Base-by-base conservation (phyloP, 2,888 invertebrate species). In the Drepanosiphum platanoidis region DNA sequence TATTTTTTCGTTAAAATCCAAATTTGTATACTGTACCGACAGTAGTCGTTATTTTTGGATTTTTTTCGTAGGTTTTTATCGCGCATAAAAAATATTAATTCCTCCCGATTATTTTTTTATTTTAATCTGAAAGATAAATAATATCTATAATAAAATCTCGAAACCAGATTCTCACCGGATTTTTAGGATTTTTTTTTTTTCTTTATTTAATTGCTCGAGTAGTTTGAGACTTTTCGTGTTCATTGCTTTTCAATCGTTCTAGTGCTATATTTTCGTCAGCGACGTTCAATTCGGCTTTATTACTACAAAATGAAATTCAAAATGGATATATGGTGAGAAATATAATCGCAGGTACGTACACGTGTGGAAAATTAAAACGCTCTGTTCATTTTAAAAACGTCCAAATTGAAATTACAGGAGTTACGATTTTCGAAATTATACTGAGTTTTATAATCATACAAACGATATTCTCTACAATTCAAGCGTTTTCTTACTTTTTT, bases 181-280 rank as follows among this genome's bases (percentile, higher is more conserved):
- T n/a, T n/a, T n/a, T n/a, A n/a, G n/a, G n/a, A n/a, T n/a, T n/a
- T n/a, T n/a, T n/a, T n/a, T n/a, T n/a, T n/a, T n/a, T n/a, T n/a
- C n/a, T n/a, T n/a, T n/a, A n/a, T n/a, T n/a, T n/a, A n/a, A n/a
- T n/a, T n/a, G n/a, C n/a, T n/a, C n/a, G n/a, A n/a, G n/a, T n/a
- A n/a, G n/a, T n/a, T n/a, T n/a, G n/a, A n/a, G n/a, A 66, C 22
- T 22, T 64, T 58, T 72, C 15, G 42, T 22, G 18, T 46, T 64
- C 11, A 27, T 42, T 74, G 9, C 0, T 66, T 74, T 34, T 71
- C 1, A 58, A n/a, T 71, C 22, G 39, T 58, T 83, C 39, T 64
- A 84, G 83, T 7, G 34, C 74, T 27, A 77, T 77, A 84, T 84
- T 84, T 75, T 66, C 52, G 5, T 72, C 83, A 18, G 68, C 83